Percentiles rank a stretch among this genome's conserved stretches.
Evolutionary conservation across 1,140 invertebrate genomes (phyloP).

Genomic region (Drosophila nigromelanica): DNA sequence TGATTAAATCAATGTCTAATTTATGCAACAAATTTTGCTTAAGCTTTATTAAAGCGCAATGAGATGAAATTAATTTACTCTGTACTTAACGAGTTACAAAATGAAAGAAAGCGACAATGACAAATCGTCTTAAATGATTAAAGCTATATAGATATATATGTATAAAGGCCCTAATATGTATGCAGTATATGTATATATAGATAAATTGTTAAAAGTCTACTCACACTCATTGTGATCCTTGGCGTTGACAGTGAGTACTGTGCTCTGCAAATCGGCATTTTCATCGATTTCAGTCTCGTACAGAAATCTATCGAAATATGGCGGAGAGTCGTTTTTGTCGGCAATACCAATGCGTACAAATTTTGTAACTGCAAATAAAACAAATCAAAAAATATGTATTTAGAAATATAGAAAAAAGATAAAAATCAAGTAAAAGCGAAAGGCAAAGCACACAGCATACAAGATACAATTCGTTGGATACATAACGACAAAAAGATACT

Average conservation of each 20-base stretch:
- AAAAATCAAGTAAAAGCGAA: constrained; percentile 22
- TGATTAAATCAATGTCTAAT: constrained; percentile 75
- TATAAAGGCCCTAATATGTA: constrained; percentile 1
- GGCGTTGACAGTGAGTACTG: constrained; percentile 88
- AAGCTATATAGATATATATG: neutral
- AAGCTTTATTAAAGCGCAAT: constrained; percentile 16
- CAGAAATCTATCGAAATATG: constrained; percentile 88
- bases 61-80: constrained; percentile 14
- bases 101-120: constrained; percentile 6
- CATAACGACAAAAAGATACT: neutral
- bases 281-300: constrained; percentile 89
- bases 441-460: constrained; percentile 40
- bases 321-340: constrained; percentile 89
- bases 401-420: constrained; percentile 1
- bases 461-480: neutral
- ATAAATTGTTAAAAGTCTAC: constrained; percentile 46
- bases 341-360: constrained; percentile 85
- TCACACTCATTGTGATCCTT: constrained; percentile 89
- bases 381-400: constrained; percentile 6
- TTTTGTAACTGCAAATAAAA: constrained; percentile 85
- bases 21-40: constrained; percentile 51
- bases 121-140: constrained; percentile 45
- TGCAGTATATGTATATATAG: constrained; percentile 7
- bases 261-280: constrained; percentile 88
- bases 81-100: neutral